Percentiles rank a stretch among this genome's conserved stretches.
These are phyloP conservation scores for Zaprionus tsacasi DNA, from an alignment of 1,140 invertebrate species.

Conservation along the genomic window DNA sequence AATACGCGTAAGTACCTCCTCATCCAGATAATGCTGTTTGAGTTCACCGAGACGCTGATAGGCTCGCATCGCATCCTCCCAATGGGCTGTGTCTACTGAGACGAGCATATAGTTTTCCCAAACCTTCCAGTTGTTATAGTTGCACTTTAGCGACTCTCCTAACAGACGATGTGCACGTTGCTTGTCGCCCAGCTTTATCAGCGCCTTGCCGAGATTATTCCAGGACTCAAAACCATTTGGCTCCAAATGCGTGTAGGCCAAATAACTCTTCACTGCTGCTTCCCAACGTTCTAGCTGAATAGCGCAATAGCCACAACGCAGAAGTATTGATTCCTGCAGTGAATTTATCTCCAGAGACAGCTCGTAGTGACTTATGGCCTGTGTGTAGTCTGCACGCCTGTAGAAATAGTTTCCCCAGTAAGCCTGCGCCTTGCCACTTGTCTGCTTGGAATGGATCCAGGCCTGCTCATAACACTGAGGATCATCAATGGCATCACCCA, in stretches of 20 bases:
- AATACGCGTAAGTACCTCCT: slow-evolving; percentile 91
- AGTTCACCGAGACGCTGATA: slow-evolving; percentile 94
- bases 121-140: slow-evolving; percentile 97
- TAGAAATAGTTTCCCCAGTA: slow-evolving; percentile 93
- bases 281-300: slow-evolving; percentile 92
- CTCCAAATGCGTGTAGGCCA: slow-evolving; percentile 93
- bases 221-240: slow-evolving; percentile 97
- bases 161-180: slow-evolving; percentile 91
- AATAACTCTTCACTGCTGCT: slow-evolving; percentile 92
- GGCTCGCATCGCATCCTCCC: slow-evolving; percentile 91
- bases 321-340: slow-evolving; percentile 93
- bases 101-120: slow-evolving; percentile 98
- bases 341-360: slow-evolving; percentile 93
- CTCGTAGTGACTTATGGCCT: slow-evolving; percentile 92
- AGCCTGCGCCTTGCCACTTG: slow-evolving; percentile 91
- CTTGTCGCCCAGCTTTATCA: slow-evolving; percentile 95
- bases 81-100: slow-evolving; percentile 90
- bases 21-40: slow-evolving; percentile 92
- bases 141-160: slow-evolving; percentile 95
- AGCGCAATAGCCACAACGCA: slow-evolving; percentile 93
- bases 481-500: slow-evolving; percentile 91
- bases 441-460: slow-evolving; percentile 93
- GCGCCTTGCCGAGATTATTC: slow-evolving; percentile 98
- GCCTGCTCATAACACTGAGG: slow-evolving; percentile 94
- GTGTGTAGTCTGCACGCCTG: slow-evolving; percentile 89